Evolutionary conservation across 2,113 vertebrate genomes (phyloP).

Genomic region (Paramormyrops kingsleyae): DNA sequence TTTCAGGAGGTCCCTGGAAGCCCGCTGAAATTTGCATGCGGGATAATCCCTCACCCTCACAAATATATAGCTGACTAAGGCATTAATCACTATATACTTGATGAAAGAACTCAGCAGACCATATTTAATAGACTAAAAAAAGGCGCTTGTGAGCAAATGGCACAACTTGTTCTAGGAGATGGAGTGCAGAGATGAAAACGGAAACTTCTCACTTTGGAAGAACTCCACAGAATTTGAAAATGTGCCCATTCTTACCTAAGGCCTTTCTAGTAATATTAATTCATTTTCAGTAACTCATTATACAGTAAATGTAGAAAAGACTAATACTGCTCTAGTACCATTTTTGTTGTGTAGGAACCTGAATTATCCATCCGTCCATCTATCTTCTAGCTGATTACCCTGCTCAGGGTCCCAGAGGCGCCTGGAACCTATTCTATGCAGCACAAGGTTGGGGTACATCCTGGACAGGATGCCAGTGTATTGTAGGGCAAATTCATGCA

Average conservation of each 20-base stretch:
- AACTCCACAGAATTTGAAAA: neutral
- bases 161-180: neutral
- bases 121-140: slow-evolving; percentile 7
- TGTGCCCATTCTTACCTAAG: neutral
- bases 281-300: neutral
- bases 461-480: neutral
- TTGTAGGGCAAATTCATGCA: neutral
- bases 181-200: neutral
- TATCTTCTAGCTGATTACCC: neutral
- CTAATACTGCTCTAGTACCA: neutral
- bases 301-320: neutral
- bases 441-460: neutral
- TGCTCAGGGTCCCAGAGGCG: neutral
- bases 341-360: neutral
- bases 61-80: neutral
- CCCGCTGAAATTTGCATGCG: neutral
- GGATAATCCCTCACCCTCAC: neutral
- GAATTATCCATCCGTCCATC: neutral
- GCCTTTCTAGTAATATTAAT: neutral
- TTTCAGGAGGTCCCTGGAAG: neutral
- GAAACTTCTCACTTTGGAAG: neutral
- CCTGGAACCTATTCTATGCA: neutral
- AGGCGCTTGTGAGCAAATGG: neutral
- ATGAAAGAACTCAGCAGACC: neutral
- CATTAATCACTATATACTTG: slow-evolving; percentile 9